phyloP scores from a whole-genome alignment of 2,113 vertebrate genomes.

The Proteles cristata region DNA sequence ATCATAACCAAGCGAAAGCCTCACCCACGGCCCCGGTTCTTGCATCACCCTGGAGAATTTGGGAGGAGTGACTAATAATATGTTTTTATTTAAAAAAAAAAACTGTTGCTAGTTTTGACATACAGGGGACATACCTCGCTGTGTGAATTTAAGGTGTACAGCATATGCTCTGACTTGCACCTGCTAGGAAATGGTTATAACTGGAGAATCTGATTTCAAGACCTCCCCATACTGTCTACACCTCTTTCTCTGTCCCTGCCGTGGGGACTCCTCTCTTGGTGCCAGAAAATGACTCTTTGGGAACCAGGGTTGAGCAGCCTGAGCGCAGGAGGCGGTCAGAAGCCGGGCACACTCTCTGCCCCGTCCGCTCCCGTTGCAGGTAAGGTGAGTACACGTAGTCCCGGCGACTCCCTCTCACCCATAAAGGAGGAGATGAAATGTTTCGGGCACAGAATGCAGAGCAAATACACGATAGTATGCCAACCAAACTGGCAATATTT shows the following conservation, averaged over 20 bases:
- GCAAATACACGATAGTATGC: not conserved
- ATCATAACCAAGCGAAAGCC: not conserved
- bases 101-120: not conserved
- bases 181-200: not conserved
- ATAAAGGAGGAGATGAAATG: not conserved
- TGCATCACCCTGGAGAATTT: not conserved
- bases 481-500: not conserved
- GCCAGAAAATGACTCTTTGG: not conserved
- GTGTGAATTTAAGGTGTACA: not conserved
- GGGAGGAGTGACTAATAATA: not conserved
- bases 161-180: not conserved
- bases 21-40: not conserved
- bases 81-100: not conserved
- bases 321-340: not conserved
- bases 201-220: not conserved
- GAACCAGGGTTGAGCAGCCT: not conserved
- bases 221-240: not conserved
- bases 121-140: not conserved
- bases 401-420: not conserved
- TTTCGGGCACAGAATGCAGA: not conserved
- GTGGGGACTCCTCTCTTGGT: not conserved
- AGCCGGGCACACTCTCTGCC: not conserved
- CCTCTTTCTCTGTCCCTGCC: not conserved
- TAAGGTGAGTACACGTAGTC: not conserved
- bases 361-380: not conserved